phyloP scores from a whole-genome alignment of 1,140 invertebrate genomes.

The Drosophila cardini region DNA sequence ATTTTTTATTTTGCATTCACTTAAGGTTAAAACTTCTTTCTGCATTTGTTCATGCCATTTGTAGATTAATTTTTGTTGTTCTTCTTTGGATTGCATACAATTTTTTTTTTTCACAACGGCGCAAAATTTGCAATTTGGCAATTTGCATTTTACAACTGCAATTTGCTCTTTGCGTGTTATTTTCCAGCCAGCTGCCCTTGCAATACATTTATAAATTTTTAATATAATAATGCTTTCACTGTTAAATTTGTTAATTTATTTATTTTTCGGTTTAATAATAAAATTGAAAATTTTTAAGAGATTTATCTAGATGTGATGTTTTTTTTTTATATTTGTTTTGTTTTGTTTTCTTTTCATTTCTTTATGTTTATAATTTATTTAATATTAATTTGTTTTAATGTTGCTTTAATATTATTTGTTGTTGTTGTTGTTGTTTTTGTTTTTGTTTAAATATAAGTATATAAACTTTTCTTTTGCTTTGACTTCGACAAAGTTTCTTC shows the following conservation, averaged over 20 bases:
- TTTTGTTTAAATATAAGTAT: slow-evolving; percentile 76
- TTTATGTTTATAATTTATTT: slow-evolving; percentile 55
- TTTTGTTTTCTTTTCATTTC: slow-evolving; percentile 49
- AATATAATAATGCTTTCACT: slow-evolving; percentile 76
- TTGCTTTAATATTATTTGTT: slow-evolving; percentile 76
- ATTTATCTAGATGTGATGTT: slow-evolving; percentile 82
- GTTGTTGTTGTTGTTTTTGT: slow-evolving; percentile 36
- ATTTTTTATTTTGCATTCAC: slow-evolving; percentile 66
- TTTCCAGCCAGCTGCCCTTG: slow-evolving; percentile 65
- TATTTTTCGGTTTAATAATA: slow-evolving; percentile 79
- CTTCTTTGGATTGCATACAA: slow-evolving; percentile 67
- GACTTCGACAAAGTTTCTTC: slow-evolving; percentile 74
- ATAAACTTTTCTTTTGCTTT: slow-evolving; percentile 72
- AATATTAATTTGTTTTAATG: slow-evolving; percentile 73
- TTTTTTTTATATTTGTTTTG: slow-evolving; percentile 45
- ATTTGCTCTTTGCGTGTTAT: slow-evolving; percentile 45
- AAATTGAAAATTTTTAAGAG: slow-evolving; percentile 83
- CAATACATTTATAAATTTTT: slow-evolving; percentile 73
- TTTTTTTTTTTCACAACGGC: slow-evolving; percentile 56
- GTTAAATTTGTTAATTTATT: slow-evolving; percentile 80
- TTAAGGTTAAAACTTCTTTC: slow-evolving; percentile 78
- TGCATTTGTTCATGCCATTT: slow-evolving; percentile 62
- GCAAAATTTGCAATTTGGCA: slow-evolving; percentile 42
- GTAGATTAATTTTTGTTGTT: slow-evolving; percentile 74
- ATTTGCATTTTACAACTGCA: slow-evolving; percentile 39